Conservation (phyloP, 2,797 vertebrate genomes). For the Trachurus trachurus region DNA sequence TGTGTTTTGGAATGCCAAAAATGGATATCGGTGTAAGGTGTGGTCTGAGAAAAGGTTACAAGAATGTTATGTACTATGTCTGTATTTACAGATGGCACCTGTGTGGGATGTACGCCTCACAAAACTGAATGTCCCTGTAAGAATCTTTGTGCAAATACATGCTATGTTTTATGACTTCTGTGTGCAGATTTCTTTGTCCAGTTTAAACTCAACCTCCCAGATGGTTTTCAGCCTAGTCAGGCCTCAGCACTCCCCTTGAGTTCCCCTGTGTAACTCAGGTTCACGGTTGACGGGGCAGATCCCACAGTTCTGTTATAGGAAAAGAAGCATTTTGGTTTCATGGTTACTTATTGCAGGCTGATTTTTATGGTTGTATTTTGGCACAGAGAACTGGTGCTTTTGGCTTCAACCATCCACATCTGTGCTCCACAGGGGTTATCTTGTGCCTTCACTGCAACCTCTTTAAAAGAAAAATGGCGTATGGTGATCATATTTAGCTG, state of each 20-base stretch:
- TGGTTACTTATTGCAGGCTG: slow-evolving; percentile 78
- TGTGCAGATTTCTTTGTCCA: slow-evolving; percentile 57
- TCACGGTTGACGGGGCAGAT: slow-evolving; percentile 67
- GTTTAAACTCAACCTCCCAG: slow-evolving; percentile 60
- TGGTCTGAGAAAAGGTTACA: slow-evolving; percentile 49
- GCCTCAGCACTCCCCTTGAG: slow-evolving; percentile 47
- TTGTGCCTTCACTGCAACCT: slow-evolving; percentile 43
- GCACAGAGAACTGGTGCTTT: slow-evolving; percentile 66
- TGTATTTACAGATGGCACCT: slow-evolving; percentile 46
- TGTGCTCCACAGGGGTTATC: slow-evolving; percentile 67
- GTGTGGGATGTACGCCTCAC: slow-evolving; percentile 27
- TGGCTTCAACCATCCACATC: slow-evolving; percentile 71
- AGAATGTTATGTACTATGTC: slow-evolving; percentile 44
- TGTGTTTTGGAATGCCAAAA: slow-evolving; percentile 66
- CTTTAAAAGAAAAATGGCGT: slow-evolving; percentile 22
- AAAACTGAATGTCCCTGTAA: slow-evolving; percentile 27
- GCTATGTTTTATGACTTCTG: slow-evolving; percentile 52
- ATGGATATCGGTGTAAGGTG: slow-evolving; percentile 56
- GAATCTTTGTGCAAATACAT: slow-evolving; percentile 28
- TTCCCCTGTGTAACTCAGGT: slow-evolving; percentile 61
- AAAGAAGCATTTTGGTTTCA: slow-evolving; percentile 81
- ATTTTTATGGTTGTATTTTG: slow-evolving; percentile 78
- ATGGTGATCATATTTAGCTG: slow-evolving; percentile 35
- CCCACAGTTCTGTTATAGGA: slow-evolving; percentile 73
- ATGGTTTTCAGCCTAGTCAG: slow-evolving; percentile 73